Evolutionary conservation across 2,113 vertebrate species (phyloP).

Genomic region (Catharus fuscescens): DNA sequence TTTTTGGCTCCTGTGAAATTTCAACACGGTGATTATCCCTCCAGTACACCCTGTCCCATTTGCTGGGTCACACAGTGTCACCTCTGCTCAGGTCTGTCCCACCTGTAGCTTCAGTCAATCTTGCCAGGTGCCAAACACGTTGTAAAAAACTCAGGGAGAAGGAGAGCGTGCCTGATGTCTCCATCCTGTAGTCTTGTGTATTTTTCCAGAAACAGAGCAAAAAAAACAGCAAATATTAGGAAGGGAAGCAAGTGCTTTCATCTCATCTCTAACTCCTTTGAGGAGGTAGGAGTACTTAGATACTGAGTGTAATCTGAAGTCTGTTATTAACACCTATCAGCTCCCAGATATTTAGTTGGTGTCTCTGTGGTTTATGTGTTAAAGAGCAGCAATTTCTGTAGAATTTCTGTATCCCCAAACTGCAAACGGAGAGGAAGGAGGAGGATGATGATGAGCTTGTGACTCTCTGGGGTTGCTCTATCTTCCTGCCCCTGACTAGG

Average conservation of each 20-base stretch:
- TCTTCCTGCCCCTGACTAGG: neutral
- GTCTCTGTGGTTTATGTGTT: neutral
- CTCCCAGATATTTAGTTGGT: neutral
- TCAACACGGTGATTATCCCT: neutral
- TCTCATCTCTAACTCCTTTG: neutral
- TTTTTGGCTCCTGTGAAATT: neutral
- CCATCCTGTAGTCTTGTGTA: neutral
- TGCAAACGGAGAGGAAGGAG: neutral
- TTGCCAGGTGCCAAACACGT: neutral
- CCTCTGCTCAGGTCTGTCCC: neutral
- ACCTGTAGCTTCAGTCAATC: neutral
- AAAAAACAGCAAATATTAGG: neutral
- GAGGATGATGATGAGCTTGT: neutral
- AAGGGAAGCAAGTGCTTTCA: neutral
- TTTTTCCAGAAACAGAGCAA: neutral
- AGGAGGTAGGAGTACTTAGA: neutral
- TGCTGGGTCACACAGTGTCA: neutral
- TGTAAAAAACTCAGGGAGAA: neutral
- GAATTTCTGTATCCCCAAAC: neutral
- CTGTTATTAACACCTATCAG: neutral
- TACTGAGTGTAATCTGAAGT: neutral
- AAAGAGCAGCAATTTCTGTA: neutral
- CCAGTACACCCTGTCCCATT: neutral
- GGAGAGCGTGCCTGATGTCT: fast-evolving
- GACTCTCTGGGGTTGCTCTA: neutral